These are phyloP conservation scores for Griposia aprilina DNA, from an alignment of 2,888 invertebrate genomes.

Conservation along the genomic window DNA sequence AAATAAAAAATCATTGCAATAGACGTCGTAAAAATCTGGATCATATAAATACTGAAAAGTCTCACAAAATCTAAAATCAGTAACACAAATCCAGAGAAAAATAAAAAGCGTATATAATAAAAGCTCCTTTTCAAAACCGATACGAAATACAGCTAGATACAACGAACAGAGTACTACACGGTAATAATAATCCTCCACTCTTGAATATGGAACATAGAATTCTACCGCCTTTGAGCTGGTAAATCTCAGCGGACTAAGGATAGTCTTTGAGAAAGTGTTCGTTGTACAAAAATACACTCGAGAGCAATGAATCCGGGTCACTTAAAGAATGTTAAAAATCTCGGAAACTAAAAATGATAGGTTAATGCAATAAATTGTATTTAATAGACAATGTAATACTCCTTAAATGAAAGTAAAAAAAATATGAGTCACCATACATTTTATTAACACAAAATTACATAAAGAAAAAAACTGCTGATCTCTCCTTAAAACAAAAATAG, in stretches of 20 bases:
- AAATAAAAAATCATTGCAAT: not conserved
- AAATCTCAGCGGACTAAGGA: conserved; percentile 35
- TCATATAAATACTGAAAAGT: not conserved
- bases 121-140: conserved; percentile 1
- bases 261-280: conserved; percentile 42
- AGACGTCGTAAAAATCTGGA: not conserved
- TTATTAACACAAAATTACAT: no score
- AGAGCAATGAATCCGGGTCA: no score
- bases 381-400: no score
- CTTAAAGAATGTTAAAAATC: no score
- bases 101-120: not conserved
- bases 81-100: not conserved
- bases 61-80: not conserved
- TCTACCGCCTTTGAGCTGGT: conserved; percentile 41
- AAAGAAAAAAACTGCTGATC: no score
- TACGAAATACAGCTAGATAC: not conserved
- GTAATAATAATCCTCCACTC: conserved; percentile 35
- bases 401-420: no score
- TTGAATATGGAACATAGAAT: conserved; percentile 34
- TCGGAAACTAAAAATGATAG: no score
- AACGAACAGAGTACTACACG: conserved; percentile 1
- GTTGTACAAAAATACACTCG: conserved; percentile 31
- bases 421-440: no score
- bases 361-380: no score
- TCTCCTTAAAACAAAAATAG: no score